Conservation (phyloP, 2,888 invertebrate genomes). For the Caenorhabditis sulstoni region DNA sequence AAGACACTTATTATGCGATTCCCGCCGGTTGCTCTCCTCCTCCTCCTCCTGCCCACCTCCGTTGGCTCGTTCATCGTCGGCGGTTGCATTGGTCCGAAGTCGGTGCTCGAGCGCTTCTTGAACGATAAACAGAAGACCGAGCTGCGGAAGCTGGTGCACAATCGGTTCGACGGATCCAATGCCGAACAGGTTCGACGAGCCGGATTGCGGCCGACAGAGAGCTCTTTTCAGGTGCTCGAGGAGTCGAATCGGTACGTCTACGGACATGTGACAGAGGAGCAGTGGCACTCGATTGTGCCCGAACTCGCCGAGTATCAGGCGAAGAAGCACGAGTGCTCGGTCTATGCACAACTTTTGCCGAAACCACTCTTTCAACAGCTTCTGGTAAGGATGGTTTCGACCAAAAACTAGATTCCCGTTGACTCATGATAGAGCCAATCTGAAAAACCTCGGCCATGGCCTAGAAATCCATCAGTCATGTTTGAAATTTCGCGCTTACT, state of each 20-base stretch:
- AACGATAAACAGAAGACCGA: slow-evolving; percentile 62
- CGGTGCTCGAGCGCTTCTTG: slow-evolving; percentile 63
- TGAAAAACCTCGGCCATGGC: too few species aligned
- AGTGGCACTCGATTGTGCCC: slow-evolving; percentile 63
- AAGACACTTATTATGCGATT: slow-evolving; percentile 13
- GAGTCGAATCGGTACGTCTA: slow-evolving; percentile 58
- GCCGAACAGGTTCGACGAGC: slow-evolving; percentile 39
- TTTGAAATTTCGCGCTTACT: too few species aligned
- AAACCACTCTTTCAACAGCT: slow-evolving; percentile 63
- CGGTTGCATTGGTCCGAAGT: slow-evolving; percentile 70
- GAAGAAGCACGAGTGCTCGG: slow-evolving; percentile 68
- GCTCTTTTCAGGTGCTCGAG: slow-evolving; percentile 54
- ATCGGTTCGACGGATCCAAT: slow-evolving; percentile 68
- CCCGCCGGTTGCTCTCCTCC: background rate
- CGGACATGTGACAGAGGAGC: slow-evolving; percentile 57
- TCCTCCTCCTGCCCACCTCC: slow-evolving; percentile 6
- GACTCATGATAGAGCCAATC: too few species aligned
- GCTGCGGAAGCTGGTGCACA: slow-evolving; percentile 67
- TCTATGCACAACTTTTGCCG: slow-evolving; percentile 71
- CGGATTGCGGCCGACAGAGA: too few species aligned
- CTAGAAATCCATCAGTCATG: too few species aligned
- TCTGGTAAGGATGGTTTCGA: slow-evolving; percentile 54
- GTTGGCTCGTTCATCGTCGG: slow-evolving; percentile 63
- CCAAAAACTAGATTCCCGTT: too few species aligned
- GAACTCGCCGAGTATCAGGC: slow-evolving; percentile 65